Evolutionary conservation across 1,140 invertebrate species (phyloP).

Genomic region (Vanessa atalanta): DNA sequence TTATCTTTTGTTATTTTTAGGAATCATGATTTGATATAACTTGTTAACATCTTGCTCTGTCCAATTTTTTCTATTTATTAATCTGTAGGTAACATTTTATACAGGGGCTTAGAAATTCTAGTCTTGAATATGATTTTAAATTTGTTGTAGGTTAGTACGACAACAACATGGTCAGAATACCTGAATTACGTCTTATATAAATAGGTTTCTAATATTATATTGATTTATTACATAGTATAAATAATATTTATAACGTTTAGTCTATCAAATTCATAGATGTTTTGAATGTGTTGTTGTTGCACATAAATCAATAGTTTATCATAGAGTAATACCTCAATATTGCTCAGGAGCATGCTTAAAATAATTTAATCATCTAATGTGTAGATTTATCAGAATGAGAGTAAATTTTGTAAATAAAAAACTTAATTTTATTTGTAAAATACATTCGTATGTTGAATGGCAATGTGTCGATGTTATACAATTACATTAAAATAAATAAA

Average conservation of each 20-base stretch:
- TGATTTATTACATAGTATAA: neutral
- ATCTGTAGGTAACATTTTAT: constrained; percentile 69
- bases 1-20: constrained; percentile 62
- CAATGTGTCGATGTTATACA: constrained; percentile 79
- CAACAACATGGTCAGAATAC: constrained; percentile 35
- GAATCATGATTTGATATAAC: constrained; percentile 58
- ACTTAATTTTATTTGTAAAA: constrained; percentile 78
- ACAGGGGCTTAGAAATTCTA: constrained; percentile 65
- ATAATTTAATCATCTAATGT: constrained; percentile 45
- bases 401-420: constrained; percentile 74
- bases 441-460: constrained; percentile 71
- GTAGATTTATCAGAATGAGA: constrained; percentile 54
- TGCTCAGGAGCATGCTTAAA: constrained; percentile 60
- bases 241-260: constrained; percentile 1
- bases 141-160: constrained; percentile 26
- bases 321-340: constrained; percentile 44
- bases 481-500: constrained; percentile 74
- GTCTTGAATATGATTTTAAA: constrained; percentile 30
- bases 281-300: constrained; percentile 36
- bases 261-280: neutral
- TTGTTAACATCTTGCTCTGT: constrained; percentile 66
- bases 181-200: neutral
- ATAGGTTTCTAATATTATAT: neutral
- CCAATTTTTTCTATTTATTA: constrained; percentile 66
- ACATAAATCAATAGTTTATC: constrained; percentile 33